A percentile compares a stretch with the other conserved stretches of the same genome.
phyloP scores from a whole-genome alignment of 2,113 vertebrate species.

The Montifringilla adamsi region DNA sequence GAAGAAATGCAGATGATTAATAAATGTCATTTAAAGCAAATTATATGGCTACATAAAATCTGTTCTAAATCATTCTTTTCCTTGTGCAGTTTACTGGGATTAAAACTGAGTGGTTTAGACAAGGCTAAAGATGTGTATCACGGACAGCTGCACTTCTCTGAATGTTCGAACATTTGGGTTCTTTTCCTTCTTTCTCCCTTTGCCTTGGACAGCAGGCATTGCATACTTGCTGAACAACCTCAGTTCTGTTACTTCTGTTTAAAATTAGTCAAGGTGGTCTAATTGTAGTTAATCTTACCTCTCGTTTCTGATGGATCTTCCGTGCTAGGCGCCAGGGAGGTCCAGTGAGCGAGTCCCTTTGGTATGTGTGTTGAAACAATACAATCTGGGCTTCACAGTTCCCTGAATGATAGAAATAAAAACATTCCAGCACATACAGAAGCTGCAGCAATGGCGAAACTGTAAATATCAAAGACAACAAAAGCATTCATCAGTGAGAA shows the following conservation, averaged over 20 bases:
- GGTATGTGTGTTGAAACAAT: neutral
- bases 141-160: neutral
- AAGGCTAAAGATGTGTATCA: neutral
- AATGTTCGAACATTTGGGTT: neutral
- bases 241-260: neutral
- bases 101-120: neutral
- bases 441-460: neutral
- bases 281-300: neutral
- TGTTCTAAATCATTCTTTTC: neutral
- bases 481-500: neutral
- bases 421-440: neutral
- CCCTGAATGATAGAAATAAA: neutral
- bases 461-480: neutral
- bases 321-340: too few species aligned
- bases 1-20: neutral
- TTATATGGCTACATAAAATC: neutral
- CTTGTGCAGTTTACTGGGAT: neutral
- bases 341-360: neutral
- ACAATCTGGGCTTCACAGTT: neutral
- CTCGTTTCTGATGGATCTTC: neutral
- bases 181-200: neutral
- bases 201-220: neutral
- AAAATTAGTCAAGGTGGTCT: neutral
- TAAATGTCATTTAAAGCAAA: neutral
- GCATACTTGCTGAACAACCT: neutral